Conservation (phyloP, 1,140 invertebrate genomes). For the Cataglyphis hispanica region DNA sequence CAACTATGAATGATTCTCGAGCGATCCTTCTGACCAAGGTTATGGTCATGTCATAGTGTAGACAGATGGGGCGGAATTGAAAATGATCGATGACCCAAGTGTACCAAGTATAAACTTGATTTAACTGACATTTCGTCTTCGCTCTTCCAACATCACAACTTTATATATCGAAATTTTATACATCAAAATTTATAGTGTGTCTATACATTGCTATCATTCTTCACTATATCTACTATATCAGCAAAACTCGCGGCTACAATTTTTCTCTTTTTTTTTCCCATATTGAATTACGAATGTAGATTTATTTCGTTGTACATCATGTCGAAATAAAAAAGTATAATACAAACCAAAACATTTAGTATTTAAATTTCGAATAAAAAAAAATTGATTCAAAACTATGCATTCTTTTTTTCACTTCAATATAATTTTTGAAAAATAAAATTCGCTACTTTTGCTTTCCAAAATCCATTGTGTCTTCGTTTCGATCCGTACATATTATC, state of each 20-base stretch:
- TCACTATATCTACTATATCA: background rate
- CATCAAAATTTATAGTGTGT: background rate
- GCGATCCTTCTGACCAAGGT: constrained; percentile 29
- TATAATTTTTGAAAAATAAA: background rate
- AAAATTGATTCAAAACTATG: background rate
- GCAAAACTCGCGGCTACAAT: background rate
- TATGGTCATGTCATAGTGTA: constrained; percentile 11
- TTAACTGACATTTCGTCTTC: constrained; percentile 26
- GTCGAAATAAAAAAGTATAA: background rate
- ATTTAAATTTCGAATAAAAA: background rate
- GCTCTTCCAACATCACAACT: background rate
- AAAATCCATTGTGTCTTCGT: background rate
- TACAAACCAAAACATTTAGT: background rate
- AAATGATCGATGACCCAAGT: constrained; percentile 28
- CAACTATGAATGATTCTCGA: constrained; percentile 34
- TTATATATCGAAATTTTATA: background rate
- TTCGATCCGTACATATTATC: background rate
- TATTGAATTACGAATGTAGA: background rate
- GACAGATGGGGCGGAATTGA: constrained; percentile 30
- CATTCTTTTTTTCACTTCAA: background rate
- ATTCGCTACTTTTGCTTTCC: background rate
- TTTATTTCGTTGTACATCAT: background rate
- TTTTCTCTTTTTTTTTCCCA: background rate
- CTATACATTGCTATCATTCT: background rate
- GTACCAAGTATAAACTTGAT: constrained; percentile 26